Conservation (phyloP, 2,888 invertebrate genomes). For the Conus canariensis region DNA sequence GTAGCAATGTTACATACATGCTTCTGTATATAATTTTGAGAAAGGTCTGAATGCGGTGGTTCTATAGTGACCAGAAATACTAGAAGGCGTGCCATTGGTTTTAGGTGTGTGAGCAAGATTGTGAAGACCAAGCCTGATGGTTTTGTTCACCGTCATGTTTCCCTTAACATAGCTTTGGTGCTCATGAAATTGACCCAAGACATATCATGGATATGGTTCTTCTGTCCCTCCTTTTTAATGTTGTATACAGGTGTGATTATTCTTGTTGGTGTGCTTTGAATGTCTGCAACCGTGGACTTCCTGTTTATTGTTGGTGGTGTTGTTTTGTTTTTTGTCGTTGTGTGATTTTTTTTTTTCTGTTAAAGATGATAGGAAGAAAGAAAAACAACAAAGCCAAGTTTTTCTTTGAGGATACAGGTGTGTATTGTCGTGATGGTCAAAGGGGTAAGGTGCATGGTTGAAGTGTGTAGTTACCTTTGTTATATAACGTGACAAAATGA, state of each 20-base stretch:
- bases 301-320: background rate
- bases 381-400: background rate
- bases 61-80: no score
- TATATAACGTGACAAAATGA: background rate
- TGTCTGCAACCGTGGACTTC: background rate
- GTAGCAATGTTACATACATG: no score
- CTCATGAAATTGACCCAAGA: background rate
- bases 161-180: slow-evolving; percentile 10
- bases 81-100: no score
- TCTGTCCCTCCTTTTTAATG: background rate
- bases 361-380: background rate
- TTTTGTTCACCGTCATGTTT: background rate
- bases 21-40: no score
- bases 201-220: background rate
- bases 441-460: background rate
- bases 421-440: background rate
- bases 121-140: background rate
- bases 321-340: background rate
- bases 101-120: no score
- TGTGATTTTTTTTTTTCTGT: background rate
- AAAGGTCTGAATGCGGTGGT: no score
- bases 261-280: background rate
- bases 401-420: background rate
- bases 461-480: background rate
- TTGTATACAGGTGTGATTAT: background rate